A percentile compares a stretch with the other conserved stretches of the same genome.
Evolutionary conservation across 2,113 vertebrate genomes (phyloP).

Genomic region (Gobius niger): DNA sequence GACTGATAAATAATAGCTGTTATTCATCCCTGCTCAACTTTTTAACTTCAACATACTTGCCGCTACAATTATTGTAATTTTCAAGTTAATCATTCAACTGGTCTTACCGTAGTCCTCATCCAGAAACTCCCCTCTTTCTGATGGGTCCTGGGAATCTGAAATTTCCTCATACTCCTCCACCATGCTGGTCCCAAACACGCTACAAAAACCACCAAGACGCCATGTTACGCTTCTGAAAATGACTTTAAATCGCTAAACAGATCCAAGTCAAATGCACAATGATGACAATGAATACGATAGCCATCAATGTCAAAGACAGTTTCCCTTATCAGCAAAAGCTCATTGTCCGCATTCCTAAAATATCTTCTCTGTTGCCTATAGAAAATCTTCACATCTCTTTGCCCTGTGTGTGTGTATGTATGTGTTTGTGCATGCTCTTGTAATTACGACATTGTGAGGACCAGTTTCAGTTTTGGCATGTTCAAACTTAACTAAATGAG

Average conservation of each 20-base stretch:
- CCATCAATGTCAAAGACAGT: not conserved
- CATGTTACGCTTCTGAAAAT: slow-evolving; percentile 9
- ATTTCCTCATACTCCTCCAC: slow-evolving; percentile 99
- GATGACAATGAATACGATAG: not conserved
- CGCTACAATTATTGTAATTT: too few species aligned
- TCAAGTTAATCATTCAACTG: too few species aligned
- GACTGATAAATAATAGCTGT: too few species aligned
- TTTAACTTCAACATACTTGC: too few species aligned
- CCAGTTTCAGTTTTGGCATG: too few species aligned
- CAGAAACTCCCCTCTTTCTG: slow-evolving; percentile 88
- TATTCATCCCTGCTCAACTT: too few species aligned
- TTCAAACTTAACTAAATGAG: not conserved
- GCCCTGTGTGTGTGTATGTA: not conserved
- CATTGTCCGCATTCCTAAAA: not conserved
- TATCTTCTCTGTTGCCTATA: not conserved
- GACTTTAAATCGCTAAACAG: not conserved
- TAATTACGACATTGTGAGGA: too few species aligned
- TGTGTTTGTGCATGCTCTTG: too few species aligned
- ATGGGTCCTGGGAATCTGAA: slow-evolving; percentile 93
- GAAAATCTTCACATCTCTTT: not conserved
- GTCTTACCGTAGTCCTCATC: slow-evolving; percentile 94
- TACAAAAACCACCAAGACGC: slow-evolving; percentile 55
- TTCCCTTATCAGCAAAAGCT: not conserved
- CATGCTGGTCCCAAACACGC: slow-evolving; percentile 99
- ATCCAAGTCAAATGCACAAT: not conserved